Evolutionary conservation across 2,888 invertebrate species (phyloP).

Genomic region (Lobophora halterata): DNA sequence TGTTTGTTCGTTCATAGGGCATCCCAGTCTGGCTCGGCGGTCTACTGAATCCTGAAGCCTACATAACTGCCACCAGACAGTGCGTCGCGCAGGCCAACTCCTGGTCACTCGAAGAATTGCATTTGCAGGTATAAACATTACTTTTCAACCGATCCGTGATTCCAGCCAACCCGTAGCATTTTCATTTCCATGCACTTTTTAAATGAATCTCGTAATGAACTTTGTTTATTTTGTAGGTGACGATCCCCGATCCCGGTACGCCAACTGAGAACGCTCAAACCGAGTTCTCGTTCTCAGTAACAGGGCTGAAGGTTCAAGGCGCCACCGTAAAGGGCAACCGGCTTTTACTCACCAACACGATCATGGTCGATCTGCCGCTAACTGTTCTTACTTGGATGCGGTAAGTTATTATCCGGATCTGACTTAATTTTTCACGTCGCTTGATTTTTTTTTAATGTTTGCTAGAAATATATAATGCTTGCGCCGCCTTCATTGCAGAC

Average conservation of each 20-base stretch:
- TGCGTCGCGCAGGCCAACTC: conserved; percentile 98
- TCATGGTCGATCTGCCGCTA: conserved; percentile 95
- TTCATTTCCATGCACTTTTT: too few relatives aligned
- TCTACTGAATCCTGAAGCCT: conserved; percentile 98
- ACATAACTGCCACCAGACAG: conserved; percentile 98
- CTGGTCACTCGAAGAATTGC: conserved; percentile 97
- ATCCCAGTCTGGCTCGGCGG: conserved; percentile 99
- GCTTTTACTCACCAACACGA: conserved; percentile 94
- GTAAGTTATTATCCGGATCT: conserved; percentile 56
- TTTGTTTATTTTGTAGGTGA: conserved; percentile 61
- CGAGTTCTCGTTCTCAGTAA: conserved; percentile 85
- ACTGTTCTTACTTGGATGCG: conserved; percentile 95
- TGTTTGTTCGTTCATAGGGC: conserved; percentile 79
- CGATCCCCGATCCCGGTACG: conserved; percentile 81
- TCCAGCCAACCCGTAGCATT: too few relatives aligned
- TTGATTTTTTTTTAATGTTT: too few relatives aligned
- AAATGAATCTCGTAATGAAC: neutral
- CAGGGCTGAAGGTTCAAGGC: conserved; percentile 96
- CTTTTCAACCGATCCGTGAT: too few relatives aligned
- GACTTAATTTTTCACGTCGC: conserved; percentile 20
- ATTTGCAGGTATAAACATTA: conserved; percentile 84
- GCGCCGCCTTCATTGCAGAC: too few relatives aligned
- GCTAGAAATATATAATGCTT: too few relatives aligned
- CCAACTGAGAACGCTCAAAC: conserved; percentile 82
- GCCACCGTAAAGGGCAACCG: conserved; percentile 96